These are phyloP conservation scores for Kryphioiulus occultus DNA, from an alignment of 2,888 invertebrate genomes.

Conservation along the genomic window DNA sequence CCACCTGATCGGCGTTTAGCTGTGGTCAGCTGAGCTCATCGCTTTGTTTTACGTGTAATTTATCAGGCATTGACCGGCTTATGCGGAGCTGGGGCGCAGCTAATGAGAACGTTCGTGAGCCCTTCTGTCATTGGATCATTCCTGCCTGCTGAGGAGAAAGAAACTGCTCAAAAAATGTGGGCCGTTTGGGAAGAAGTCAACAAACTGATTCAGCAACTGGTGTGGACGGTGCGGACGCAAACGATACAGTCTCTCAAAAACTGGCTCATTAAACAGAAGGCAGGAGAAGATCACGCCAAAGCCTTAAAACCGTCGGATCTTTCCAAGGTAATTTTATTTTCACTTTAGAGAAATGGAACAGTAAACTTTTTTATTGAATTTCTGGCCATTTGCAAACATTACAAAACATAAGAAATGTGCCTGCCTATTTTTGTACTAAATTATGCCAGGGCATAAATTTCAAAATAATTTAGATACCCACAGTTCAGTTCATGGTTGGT, in stretches of 20 bases:
- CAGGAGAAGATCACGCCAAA: conserved; percentile 8
- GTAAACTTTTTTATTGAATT: background rate
- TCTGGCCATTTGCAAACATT: background rate
- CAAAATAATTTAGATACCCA: no score
- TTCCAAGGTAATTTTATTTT: conserved; percentile 1
- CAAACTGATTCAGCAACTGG: conserved; percentile 17
- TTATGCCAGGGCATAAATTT: no score
- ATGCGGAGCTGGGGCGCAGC: conserved; percentile 32
- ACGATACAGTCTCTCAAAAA: conserved; percentile 38
- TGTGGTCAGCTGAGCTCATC: background rate
- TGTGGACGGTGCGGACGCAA: conserved; percentile 17
- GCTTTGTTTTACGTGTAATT: background rate
- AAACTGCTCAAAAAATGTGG: conserved; percentile 33
- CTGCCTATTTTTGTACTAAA: no score
- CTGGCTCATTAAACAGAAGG: conserved; percentile 37
- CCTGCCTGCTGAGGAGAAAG: conserved; percentile 25
- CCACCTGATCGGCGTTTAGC: background rate
- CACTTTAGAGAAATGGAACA: background rate
- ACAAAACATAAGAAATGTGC: background rate
- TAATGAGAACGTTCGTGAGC: conserved; percentile 3
- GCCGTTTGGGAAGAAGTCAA: conserved; percentile 45
- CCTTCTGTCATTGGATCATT: conserved; percentile 32
- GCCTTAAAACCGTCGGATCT: conserved; percentile 39
- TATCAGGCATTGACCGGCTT: conserved; percentile 44
- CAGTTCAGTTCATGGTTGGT: no score